phyloP scores from a whole-genome alignment of 2,113 vertebrate species.

The Sterna hirundo region DNA sequence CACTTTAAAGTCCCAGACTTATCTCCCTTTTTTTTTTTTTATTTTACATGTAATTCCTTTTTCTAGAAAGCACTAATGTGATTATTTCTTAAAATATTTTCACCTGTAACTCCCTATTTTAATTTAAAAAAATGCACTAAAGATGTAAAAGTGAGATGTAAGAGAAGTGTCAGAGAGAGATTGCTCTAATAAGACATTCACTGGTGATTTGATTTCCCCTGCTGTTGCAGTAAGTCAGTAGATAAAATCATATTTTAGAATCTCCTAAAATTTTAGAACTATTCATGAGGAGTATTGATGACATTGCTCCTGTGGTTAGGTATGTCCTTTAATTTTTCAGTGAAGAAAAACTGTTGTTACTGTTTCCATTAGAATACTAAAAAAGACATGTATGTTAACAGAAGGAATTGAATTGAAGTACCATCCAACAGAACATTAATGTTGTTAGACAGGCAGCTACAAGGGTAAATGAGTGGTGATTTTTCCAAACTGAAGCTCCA shows the following conservation, averaged over 20 bases:
- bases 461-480: neutral
- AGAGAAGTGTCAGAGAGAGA: constrained; percentile 11
- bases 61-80: neutral
- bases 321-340: constrained; percentile 37
- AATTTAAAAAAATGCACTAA: neutral
- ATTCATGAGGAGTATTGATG: constrained; percentile 27
- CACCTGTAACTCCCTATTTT: neutral
- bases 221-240: constrained; percentile 9
- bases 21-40: too few relatives aligned
- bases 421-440: neutral
- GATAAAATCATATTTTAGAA: constrained; percentile 51
- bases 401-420: neutral
- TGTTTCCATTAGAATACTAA: neutral
- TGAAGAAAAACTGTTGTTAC: neutral
- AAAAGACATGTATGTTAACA: neutral
- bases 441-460: neutral
- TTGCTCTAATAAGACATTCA: constrained; percentile 45
- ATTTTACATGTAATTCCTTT: neutral
- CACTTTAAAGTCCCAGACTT: neutral
- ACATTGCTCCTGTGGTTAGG: neutral
- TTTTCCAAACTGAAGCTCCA: neutral
- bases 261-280: constrained; percentile 59
- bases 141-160: constrained; percentile 23
- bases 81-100: constrained; percentile 39
- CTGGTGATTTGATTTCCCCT: constrained; percentile 47